phyloP scores from a whole-genome alignment of 2,113 vertebrate species.

The Alligator mississippiensis region DNA sequence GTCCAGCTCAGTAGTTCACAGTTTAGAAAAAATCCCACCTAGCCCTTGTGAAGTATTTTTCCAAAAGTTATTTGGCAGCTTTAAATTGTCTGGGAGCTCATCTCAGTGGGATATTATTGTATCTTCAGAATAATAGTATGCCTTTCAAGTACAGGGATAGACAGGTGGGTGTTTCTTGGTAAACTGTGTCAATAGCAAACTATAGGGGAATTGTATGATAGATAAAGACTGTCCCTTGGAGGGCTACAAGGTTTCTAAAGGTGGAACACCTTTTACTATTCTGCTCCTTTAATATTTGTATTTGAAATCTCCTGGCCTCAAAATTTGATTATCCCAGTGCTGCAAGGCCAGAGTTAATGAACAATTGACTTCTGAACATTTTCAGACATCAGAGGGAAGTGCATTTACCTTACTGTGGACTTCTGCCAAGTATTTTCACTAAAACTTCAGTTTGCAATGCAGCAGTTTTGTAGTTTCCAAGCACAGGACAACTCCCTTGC shows the following conservation, averaged over 20 bases:
- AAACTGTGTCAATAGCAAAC: background rate
- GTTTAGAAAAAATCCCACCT: background rate
- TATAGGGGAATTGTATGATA: rapidly evolving
- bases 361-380: background rate
- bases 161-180: background rate
- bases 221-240: constrained; percentile 22
- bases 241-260: background rate
- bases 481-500: background rate
- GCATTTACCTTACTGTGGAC: background rate
- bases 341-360: background rate
- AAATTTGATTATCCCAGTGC: background rate
- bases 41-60: background rate
- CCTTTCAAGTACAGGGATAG: background rate
- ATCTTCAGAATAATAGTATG: rapidly evolving
- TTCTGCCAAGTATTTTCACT: background rate
- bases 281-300: constrained; percentile 3
- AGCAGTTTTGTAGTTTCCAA: background rate
- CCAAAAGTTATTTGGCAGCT: background rate
- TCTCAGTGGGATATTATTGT: rapidly evolving
- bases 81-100: rapidly evolving
- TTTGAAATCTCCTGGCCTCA: background rate
- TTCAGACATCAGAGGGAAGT: background rate
- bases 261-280: background rate
- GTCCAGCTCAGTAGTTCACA: rapidly evolving
- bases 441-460: background rate